Percentiles rank a stretch among this genome's conserved stretches.
These are phyloP conservation scores for Platichthys stellatus DNA, from an alignment of 2,113 vertebrate species.

Conservation along the genomic window DNA sequence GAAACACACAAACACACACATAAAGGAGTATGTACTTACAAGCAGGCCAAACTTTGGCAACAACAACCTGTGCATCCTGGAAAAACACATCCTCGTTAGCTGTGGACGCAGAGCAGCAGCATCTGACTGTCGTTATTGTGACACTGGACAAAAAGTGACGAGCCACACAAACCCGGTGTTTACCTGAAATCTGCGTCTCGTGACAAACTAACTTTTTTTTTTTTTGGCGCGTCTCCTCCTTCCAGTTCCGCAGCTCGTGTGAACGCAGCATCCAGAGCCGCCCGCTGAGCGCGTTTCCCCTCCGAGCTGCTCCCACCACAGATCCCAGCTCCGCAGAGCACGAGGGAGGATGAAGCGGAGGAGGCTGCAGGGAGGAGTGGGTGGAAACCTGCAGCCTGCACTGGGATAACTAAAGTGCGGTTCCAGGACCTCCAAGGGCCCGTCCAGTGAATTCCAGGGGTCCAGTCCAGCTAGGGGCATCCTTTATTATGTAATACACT, in stretches of 20 bases:
- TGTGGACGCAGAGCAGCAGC: neutral
- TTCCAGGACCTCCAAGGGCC: conserved; percentile 26
- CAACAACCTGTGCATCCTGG: conserved; percentile 76
- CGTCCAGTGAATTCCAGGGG: neutral
- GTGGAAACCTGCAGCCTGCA: conserved; percentile 43
- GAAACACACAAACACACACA: neutral
- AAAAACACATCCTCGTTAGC: conserved; percentile 19
- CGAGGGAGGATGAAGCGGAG: conserved; percentile 49
- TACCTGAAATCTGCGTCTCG: conserved; percentile 48
- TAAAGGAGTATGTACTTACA: conserved; percentile 66
- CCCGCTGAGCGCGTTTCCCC: neutral
- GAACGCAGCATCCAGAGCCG: conserved; percentile 37
- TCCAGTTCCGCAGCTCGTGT: conserved; percentile 39
- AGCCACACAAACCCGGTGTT: neutral
- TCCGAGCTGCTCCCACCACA: neutral
- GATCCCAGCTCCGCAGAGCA: neutral
- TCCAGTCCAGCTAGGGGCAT: neutral
- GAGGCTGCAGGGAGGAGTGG: conserved; percentile 44
- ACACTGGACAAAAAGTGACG: too few species aligned
- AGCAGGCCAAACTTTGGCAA: conserved; percentile 55
- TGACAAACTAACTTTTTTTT: neutral
- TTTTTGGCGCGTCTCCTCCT: conserved; percentile 50
- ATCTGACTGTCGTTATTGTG: too few species aligned
- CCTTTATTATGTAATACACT: conserved; percentile 3
- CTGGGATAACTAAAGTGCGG: conserved; percentile 25